Base-by-base conservation (phyloP, 2,113 vertebrate genomes). In the Megaceryle maxima region DNA sequence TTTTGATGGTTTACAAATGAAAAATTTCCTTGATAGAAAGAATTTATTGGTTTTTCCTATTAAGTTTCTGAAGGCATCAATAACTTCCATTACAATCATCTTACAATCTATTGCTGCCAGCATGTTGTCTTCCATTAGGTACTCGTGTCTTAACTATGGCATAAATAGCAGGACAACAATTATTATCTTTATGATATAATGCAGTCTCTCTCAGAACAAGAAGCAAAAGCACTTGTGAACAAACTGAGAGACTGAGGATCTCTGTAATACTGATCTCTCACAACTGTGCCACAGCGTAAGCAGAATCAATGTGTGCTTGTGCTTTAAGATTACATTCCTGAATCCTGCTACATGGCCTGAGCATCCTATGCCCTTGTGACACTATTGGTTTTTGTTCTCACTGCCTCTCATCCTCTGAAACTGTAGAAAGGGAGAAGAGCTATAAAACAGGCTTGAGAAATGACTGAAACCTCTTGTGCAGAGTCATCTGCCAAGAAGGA, bases 231-330 rank as follows among this genome's bases (percentile, higher is more conserved):
- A 95, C 63, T 69, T 88, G 46, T 37, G 37, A 70, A 29, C 55
- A 77, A 76, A 17, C 9, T 41, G 33, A 31, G 59, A 43, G 28
- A 37, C 55, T 56, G 35, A 6, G 15, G 10, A 69, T 67, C 41
- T 88, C 57, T 25, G 48, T 1, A 3, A 83, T 26, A 73, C 19
- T 46, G 26, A 50, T 69, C 17, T 64, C 53, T 72, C 44, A 7
- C 1, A 1, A 37, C 28, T 1, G 0, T 11, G 72, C 16, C 22
- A 39, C 16, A 25, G 33, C 1, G 0, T 16, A 44, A 28, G 25
- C 25, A 83, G 46, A 93, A 46, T 2, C 39, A 51, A 17, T 1
- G 6, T 5, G 12, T 13, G 24, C 16, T 86, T 53, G 46, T 90
- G 39, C 29, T 81, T 94, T 60, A 56, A 31, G 43, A 16, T 74